Base-by-base conservation (phyloP, 1,140 invertebrate species). In the Diplogasteroides magnus region DNA sequence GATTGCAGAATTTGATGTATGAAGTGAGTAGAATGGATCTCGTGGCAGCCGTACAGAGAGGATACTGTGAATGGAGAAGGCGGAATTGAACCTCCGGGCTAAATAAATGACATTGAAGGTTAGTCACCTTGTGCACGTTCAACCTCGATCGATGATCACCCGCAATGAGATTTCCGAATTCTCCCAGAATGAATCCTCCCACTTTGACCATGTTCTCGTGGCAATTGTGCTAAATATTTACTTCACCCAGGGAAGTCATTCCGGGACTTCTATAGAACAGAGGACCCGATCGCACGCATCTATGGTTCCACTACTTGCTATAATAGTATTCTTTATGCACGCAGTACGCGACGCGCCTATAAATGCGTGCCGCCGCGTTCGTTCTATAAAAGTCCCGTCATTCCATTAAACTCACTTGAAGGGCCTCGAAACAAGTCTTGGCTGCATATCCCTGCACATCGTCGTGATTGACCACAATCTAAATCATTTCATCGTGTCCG, bases 191-290 rank as follows among this genome's bases (percentile, higher is more conserved):
- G 78, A 99, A 99, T 29, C 95, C 97, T 64, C 96, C 96, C 59
- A 99, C 97, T 89, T 99, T 99, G 0, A 99, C 96, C 96, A 99
- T 99, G 84, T 99, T 99, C 86, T 99, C 97, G 85, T 99, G 97
- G 83, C 96, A 99, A 2, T 61, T 62, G 29, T 19, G 57, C 28
- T 28, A 61, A 62, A 71, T 66, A 79, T n/a, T n/a, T n/a, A n/a
- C n/a, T 64, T 25, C 68, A 26, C 28, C 61, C 73, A 72, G n/a
- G n/a, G n/a, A n/a, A n/a, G n/a, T n/a, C n/a, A n/a, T n/a, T n/a
- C n/a, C n/a, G n/a, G n/a, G n/a, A n/a, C n/a, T n/a, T n/a, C n/a
- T n/a, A n/a, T n/a, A n/a, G n/a, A n/a, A n/a, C n/a, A n/a, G n/a
- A n/a, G n/a, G n/a, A n/a, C n/a, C n/a, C n/a, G n/a, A n/a, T n/a